Conservation (phyloP, 2,113 vertebrate genomes). For the Elanoides forficatus region DNA sequence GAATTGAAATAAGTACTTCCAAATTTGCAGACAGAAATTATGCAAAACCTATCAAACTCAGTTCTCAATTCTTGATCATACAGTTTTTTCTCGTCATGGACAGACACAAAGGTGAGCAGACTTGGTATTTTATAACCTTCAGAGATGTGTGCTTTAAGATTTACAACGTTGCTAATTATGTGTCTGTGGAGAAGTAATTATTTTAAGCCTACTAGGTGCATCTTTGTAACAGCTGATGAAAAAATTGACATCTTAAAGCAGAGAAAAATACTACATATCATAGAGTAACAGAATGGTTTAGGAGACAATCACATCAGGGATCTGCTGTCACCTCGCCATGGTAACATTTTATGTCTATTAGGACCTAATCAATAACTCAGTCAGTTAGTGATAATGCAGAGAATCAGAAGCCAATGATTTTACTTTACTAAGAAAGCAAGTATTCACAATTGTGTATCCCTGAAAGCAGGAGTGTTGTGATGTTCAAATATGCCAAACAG, state of each 20-base stretch:
- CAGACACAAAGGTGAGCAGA: not conserved
- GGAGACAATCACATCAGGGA: not conserved
- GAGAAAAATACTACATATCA: not conserved
- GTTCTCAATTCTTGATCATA: not conserved
- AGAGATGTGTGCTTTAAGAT: not conserved
- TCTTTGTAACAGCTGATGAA: not conserved
- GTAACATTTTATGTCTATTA: not conserved
- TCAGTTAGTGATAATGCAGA: not conserved
- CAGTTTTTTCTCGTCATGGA: not conserved
- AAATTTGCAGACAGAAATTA: not conserved
- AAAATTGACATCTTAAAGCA: not conserved
- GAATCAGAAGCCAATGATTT: not conserved
- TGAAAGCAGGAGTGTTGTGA: not conserved
- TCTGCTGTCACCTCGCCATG: not conserved
- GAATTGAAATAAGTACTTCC: not conserved
- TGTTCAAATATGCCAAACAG: not conserved
- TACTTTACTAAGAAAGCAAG: not conserved
- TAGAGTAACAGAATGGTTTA: not conserved
- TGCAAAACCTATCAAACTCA: not conserved
- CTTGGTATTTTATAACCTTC: not conserved
- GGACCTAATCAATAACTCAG: not conserved
- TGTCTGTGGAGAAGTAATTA: not conserved
- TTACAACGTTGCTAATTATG: not conserved
- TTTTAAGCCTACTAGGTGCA: not conserved
- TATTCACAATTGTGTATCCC: not conserved